Base-by-base conservation (phyloP, 2,888 invertebrate species). In the Phania funesta region DNA sequence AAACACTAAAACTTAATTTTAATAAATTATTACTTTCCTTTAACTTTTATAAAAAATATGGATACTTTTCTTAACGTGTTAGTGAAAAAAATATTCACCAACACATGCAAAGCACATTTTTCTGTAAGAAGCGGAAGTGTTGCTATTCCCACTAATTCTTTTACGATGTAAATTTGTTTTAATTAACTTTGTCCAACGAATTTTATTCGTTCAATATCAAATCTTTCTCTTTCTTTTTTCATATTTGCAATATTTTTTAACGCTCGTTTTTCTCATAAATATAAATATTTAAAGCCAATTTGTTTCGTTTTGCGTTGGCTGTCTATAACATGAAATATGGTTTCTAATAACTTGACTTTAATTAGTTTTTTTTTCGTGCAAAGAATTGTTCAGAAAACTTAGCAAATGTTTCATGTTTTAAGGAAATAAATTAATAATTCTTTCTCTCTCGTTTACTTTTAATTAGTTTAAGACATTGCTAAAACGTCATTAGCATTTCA, bases 121-220 rank as follows among this genome's bases (percentile, higher is more conserved):
- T n/a, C n/a, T n/a, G n/a, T n/a, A n/a, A n/a, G n/a, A n/a, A n/a
- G n/a, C n/a, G n/a, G n/a, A n/a, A n/a, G n/a, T n/a, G n/a, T n/a
- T n/a, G n/a, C n/a, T n/a, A n/a, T n/a, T n/a, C n/a, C n/a, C n/a
- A n/a, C n/a, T n/a, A 54, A 68, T 73, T 18, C 67, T 50, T 62
- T 73, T 73, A 52, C 50, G 32, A 68, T 70, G 54, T 77, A 74
- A n/a, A 82, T 82, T 82, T 73, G 56, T 74, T 68, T 70, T 82
- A 82, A 73, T 81, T 68, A 56, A 81, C 67, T 81, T 76, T 77
- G n/a, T 41, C 52, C 24, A 50, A 74, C 22, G 60, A 70, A 50
- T 64, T 38, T 75, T n/a, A 20, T 5, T 38, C 67, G 67, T 67
- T 73, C 52, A 73, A 60, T 54, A 65, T 46, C 52, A 73, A 74